Evolutionary conservation across 2,797 vertebrate species (phyloP), one percentile per base, ranked within the genome.

Genomic region (Lagodon rhomboides): DNA sequence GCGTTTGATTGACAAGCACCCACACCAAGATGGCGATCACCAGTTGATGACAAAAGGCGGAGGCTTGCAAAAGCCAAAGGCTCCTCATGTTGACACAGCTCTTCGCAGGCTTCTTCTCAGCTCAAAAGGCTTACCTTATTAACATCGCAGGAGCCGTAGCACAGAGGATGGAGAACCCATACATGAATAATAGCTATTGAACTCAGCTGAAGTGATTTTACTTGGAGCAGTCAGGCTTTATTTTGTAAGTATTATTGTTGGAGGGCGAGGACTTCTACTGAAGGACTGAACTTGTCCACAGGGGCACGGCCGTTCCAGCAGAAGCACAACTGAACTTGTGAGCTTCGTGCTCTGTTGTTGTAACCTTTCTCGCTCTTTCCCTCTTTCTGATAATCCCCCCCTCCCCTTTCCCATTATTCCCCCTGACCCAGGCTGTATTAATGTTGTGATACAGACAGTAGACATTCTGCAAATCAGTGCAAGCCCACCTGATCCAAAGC

Each of bases 181-280:
- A 93, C 91, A 90, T 95, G 94, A 95, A 95, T 94, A 94, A 95
- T 91, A 93, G 93, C 92, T 88, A 89, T 94, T 94, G 92, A 95
- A 93, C 93, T 93, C 90, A 87, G 94, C 90, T 92, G 91, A 95
- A 95, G 92, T 94, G 94, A 95, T 96, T 96, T 95, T 94, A 90
- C 94, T 96, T 96, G 95, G 95, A 96, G 93, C 90, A 70, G 90
- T 90, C 90, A 78, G 91, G 92, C 94, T 94, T 96, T 95, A 95
- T 95, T 95, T 94, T 95, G 93, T 93, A 91, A 94, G 93, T 96
- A 92, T 96, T 96, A 95, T 94, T 95, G 90, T 96, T 96, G 95
- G 95, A 94, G 90, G 83, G 77, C 17, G 47, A 85, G 72, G 84
- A 80, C 77, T 92, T 95, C 93, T 93, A 94, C 92, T 94, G 94